Percentiles rank a stretch among this genome's conserved stretches.
Evolutionary conservation across 1,140 invertebrate genomes (phyloP).

Genomic region (Thaumetopoea pityocampa): DNA sequence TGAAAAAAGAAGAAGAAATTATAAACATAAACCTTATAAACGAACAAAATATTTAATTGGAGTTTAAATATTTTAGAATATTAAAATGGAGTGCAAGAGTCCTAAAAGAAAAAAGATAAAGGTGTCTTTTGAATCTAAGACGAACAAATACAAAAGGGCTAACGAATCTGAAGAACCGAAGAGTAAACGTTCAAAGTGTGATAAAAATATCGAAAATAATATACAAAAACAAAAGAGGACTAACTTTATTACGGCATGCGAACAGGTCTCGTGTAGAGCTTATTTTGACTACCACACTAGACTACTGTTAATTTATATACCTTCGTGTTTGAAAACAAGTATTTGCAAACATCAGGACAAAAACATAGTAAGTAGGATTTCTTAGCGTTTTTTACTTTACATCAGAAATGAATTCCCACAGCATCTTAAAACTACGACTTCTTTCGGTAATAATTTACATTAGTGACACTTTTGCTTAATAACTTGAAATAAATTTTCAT

Average conservation of each 20-base stretch:
- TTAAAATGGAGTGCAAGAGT: conserved; percentile 16
- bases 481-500: too few relatives aligned
- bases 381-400: too few relatives aligned
- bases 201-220: conserved; percentile 11
- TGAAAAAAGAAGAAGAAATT: too few relatives aligned
- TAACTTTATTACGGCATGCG: conserved; percentile 36
- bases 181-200: conserved; percentile 18
- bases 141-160: conserved; percentile 10
- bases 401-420: too few relatives aligned
- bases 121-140: not conserved
- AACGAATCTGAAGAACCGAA: conserved; percentile 7
- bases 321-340: conserved; percentile 33
- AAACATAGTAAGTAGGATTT: conserved; percentile 30
- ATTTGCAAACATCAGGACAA: conserved; percentile 31
- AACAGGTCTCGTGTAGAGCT: conserved; percentile 30
- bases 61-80: not conserved
- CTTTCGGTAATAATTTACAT: too few relatives aligned
- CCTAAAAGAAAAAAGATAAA: conserved; percentile 23
- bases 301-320: conserved; percentile 31
- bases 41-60: not conserved
- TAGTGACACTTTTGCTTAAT: too few relatives aligned
- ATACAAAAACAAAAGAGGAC: conserved; percentile 25
- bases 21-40: not conserved
- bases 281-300: conserved; percentile 26
- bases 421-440: too few relatives aligned